phyloP scores from a whole-genome alignment of 2,113 vertebrate species.

The Pteronura brasiliensis region DNA sequence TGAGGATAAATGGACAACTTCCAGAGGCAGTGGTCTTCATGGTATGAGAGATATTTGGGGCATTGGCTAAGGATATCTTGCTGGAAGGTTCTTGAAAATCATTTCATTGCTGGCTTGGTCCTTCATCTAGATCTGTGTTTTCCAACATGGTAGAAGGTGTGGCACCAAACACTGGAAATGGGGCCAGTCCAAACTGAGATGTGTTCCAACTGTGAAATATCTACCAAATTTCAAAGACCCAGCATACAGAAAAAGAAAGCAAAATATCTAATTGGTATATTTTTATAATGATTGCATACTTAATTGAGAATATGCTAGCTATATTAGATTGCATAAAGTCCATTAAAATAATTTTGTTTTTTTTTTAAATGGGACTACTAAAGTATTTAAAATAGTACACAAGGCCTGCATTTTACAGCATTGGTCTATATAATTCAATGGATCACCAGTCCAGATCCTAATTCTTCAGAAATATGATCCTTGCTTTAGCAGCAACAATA shows the following conservation, averaged over 20 bases:
- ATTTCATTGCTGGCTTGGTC: too few relatives aligned
- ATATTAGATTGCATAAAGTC: not conserved
- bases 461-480: not conserved
- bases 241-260: not conserved
- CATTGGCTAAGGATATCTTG: not conserved
- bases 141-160: not conserved
- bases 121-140: too few relatives aligned
- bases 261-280: not conserved
- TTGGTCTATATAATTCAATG: not conserved
- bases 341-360: not conserved
- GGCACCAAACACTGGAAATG: not conserved
- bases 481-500: not conserved
- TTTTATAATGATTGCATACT: not conserved
- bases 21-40: not conserved
- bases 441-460: not conserved
- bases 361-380: not conserved
- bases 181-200: not conserved
- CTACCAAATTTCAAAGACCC: not conserved
- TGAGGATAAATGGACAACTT: not conserved
- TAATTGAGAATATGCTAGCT: not conserved
- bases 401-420: not conserved
- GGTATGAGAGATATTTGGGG: not conserved
- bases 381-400: not conserved
- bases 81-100: not conserved
- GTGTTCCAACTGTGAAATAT: fast-evolving